A percentile compares a stretch with the other conserved stretches of the same genome.
Evolutionary conservation across 2,888 invertebrate genomes (phyloP).

Genomic region (Callosobruchus maculatus): DNA sequence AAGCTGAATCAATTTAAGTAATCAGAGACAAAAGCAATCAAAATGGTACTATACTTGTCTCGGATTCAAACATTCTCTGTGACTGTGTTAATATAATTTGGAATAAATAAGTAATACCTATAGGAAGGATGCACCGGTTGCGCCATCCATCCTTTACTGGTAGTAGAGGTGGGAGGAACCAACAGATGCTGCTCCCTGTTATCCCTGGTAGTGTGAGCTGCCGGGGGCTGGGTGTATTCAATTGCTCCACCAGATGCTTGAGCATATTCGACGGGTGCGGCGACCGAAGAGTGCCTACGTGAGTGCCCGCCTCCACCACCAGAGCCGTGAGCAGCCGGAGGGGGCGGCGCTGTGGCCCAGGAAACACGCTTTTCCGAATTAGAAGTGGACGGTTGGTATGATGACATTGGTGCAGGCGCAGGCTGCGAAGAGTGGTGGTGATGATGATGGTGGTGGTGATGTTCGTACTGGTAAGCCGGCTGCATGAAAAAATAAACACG

Average conservation of each 20-base stretch:
- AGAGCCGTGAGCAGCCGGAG: conserved; percentile 41
- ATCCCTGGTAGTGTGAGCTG: conserved; percentile 49
- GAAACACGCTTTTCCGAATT: conserved; percentile 55
- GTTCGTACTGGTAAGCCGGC: conserved; percentile 29
- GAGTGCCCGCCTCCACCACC: conserved; percentile 39
- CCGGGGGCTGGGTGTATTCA: conserved; percentile 57
- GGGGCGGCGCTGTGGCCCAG: conserved; percentile 53
- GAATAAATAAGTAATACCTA: conserved; percentile 41
- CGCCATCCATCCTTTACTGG: conserved; percentile 42
- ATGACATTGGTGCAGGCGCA: background rate
- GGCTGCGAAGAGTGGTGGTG: background rate
- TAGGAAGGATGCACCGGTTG: conserved; percentile 52
- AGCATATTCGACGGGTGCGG: conserved; percentile 45
- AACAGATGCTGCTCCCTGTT: conserved; percentile 58
- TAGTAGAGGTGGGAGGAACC: conserved; percentile 36
- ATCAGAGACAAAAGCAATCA: no score
- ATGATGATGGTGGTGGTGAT: conserved; percentile 33
- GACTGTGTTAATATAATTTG: no score
- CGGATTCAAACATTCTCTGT: no score
- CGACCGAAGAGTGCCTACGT: conserved; percentile 40
- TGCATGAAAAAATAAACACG: conserved; percentile 1
- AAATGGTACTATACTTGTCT: no score
- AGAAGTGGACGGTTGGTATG: conserved; percentile 34
- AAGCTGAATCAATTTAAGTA: no score
- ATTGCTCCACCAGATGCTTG: conserved; percentile 52